phyloP scores from a whole-genome alignment of 2,888 invertebrate genomes.

The Ferrisia virgata region DNA sequence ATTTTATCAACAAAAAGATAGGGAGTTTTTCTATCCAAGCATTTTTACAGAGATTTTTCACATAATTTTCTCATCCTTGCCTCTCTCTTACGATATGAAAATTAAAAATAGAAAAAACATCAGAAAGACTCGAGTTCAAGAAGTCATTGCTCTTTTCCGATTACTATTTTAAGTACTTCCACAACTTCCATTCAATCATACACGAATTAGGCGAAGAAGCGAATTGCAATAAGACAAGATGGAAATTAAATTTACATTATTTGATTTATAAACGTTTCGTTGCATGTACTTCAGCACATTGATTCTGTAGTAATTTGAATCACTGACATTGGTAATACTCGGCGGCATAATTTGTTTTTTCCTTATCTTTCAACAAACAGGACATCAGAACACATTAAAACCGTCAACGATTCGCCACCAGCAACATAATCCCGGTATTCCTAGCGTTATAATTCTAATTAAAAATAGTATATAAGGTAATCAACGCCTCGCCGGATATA shows the following conservation, averaged over 20 bases:
- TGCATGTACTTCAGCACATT: not conserved
- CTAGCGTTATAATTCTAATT: slow-evolving; percentile 2
- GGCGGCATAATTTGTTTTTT: not conserved
- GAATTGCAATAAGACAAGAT: not conserved
- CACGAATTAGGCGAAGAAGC: not conserved
- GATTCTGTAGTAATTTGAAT: not conserved
- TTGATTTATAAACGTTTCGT: not conserved
- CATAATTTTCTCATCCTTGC: too few relatives aligned
- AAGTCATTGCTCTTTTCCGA: not conserved
- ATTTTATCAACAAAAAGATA: too few relatives aligned
- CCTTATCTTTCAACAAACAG: not conserved
- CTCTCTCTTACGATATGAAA: too few relatives aligned
- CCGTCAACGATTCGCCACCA: not conserved
- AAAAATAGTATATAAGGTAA: slow-evolving; percentile 10
- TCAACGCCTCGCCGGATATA: not conserved
- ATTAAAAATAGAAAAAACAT: not conserved
- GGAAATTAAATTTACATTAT: slow-evolving; percentile 3
- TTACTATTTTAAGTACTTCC: not conserved
- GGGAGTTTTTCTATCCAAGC: too few relatives aligned
- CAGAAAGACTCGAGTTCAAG: not conserved
- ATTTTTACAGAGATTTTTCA: too few relatives aligned
- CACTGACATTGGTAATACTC: not conserved
- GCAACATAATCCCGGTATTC: not conserved
- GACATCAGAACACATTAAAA: not conserved
- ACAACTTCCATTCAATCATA: not conserved